Percentiles rank a stretch among this genome's conserved stretches.
These are phyloP conservation scores for Eutrigla gurnardus DNA, from an alignment of 2,797 vertebrate species.

Conservation along the genomic window DNA sequence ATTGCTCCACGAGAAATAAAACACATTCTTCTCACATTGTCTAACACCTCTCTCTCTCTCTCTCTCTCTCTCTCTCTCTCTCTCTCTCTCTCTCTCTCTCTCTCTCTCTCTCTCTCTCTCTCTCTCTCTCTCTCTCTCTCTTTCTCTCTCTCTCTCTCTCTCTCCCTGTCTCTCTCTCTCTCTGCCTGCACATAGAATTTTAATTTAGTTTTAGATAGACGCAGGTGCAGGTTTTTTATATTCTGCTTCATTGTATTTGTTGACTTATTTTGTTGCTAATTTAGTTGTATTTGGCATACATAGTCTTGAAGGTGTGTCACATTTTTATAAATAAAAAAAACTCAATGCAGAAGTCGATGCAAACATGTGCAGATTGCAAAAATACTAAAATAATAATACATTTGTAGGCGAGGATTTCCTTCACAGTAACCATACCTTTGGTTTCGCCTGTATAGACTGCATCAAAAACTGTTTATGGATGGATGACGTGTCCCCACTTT, in stretches of 20 bases:
- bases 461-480: not conserved
- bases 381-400: not conserved
- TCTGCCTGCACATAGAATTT: not conserved
- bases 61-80: not conserved
- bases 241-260: not conserved
- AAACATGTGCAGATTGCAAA: not conserved
- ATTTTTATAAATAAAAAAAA: not conserved
- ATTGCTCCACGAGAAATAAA: constrained; percentile 40
- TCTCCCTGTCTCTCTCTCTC: not conserved
- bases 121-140: not conserved
- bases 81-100: not conserved
- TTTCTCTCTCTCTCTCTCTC: constrained; percentile 1
- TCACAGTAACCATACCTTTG: constrained; percentile 4
- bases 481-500: not conserved
- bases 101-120: not conserved
- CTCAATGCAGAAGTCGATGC: not conserved
- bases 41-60: constrained; percentile 11
- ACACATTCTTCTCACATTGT: constrained; percentile 16
- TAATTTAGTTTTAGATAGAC: constrained; percentile 28
- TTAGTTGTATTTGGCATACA: not conserved
- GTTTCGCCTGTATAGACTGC: not conserved
- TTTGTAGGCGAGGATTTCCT: not conserved
- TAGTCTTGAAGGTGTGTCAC: constrained; percentile 2
- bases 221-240: not conserved
- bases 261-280: constrained; percentile 10